Conservation (phyloP, 1,140 invertebrate genomes). For the Ephestia elutella region DNA sequence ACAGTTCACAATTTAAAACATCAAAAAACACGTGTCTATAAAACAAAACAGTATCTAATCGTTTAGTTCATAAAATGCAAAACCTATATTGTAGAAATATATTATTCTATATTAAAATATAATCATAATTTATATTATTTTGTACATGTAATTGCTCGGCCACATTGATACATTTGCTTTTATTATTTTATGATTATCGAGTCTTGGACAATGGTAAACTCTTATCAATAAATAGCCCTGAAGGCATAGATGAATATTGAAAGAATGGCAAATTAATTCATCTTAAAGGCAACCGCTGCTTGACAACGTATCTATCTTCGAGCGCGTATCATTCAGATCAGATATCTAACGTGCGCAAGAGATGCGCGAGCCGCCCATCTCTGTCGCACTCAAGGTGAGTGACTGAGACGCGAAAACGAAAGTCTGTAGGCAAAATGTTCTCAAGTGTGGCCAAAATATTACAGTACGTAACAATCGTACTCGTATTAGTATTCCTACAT, state of each 20-base stretch:
- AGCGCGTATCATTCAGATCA: too few species aligned
- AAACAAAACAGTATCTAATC: not conserved
- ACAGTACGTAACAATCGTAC: not conserved
- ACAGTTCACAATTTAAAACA: not conserved
- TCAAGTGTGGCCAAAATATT: not conserved
- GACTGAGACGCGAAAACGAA: too few species aligned
- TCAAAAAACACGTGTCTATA: not conserved
- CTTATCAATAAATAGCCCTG: too few species aligned
- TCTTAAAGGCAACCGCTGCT: too few species aligned
- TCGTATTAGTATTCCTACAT: not conserved
- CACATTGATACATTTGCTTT: not conserved
- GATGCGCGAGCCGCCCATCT: too few species aligned
- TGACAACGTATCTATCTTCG: too few species aligned
- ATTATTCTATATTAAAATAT: constrained; percentile 2
- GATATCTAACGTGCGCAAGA: too few species aligned
- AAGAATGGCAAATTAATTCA: too few species aligned
- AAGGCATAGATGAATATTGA: too few species aligned
- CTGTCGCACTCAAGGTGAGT: too few species aligned
- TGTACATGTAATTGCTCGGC: not conserved
- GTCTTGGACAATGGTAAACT: not conserved
- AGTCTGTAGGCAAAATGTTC: not conserved
- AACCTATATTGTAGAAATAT: not conserved
- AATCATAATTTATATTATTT: not conserved
- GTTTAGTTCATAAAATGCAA: not conserved
- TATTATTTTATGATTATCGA: not conserved